Base-by-base conservation (phyloP, 1,140 invertebrate species). In the Phymorhynchus buccinoides region DNA sequence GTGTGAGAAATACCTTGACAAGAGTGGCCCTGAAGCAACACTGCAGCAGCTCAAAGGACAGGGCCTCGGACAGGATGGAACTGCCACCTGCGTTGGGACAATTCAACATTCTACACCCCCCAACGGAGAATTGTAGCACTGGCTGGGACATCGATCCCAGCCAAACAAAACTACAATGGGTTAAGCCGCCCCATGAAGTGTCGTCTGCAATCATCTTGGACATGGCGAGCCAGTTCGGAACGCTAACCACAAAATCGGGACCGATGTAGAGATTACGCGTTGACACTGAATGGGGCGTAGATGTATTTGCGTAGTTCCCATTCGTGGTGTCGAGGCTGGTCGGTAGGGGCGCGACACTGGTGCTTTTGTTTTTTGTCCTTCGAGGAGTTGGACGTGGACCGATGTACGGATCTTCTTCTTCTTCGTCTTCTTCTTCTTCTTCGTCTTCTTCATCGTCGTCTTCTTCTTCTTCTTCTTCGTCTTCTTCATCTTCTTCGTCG, bases 51-150 rank as follows among this genome's bases (percentile, higher is more conserved):
- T 93, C 92, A 81, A 90, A 92, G 30, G 92, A 93, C 35, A 93
- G 78, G 9, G 91, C 90, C 84, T 93, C 92, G 9, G 92, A 93
- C 16, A 91, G 85, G 1, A 92, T 87, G 7, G 92, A 93, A 52
- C 86, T 92, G n/a, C 92, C 92, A 3, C 92, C 92, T 39, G 92
- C 92, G 78, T 93, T 93, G 12, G 91, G 91, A n/a, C 90, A 88
- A 52, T 85, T 84, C 62, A 84, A 62, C 4, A 92, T 84, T 81
- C 86, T 88, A 14, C 66, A 66, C 18, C 88, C 90, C 44, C 86
- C 88, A 32, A n/a, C 84, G 0, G 91, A 90, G 14, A 92, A 85
- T n/a, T 37, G 88, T 90, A 93, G 91, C 1, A 82, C 66, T 6
- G 87, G 83, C 12, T 90, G 48, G 12, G 12, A 32, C 7, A 1